Percentiles rank a stretch among this genome's conserved stretches.
These are phyloP conservation scores for Sebastiscus albofasciatus DNA, from an alignment of 2,797 vertebrate species.

Conservation along the genomic window DNA sequence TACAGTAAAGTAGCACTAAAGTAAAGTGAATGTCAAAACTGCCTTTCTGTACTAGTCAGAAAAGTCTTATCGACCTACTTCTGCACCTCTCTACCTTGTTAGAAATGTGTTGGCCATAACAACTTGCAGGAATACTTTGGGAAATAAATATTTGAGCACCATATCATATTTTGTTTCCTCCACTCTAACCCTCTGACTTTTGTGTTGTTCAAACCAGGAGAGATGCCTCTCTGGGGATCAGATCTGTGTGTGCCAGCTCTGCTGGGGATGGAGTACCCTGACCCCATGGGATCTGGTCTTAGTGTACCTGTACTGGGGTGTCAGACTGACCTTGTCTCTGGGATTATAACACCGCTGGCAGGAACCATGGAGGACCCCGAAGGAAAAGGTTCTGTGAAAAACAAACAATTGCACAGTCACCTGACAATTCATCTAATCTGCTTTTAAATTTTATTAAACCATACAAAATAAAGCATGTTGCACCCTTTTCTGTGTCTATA, in stretches of 20 bases:
- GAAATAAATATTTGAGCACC: neutral
- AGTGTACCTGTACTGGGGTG: conserved; percentile 89
- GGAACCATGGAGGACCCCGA: conserved; percentile 90
- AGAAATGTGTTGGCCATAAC: neutral
- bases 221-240: conserved; percentile 81
- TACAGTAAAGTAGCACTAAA: neutral
- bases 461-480: neutral
- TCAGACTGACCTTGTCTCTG: conserved; percentile 78
- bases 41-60: neutral
- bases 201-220: conserved; percentile 74
- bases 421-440: neutral
- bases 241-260: conserved; percentile 84
- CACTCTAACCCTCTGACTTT: neutral
- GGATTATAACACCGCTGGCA: conserved; percentile 78
- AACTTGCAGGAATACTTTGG: neutral
- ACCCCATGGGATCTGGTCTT: conserved; percentile 87
- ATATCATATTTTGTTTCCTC: neutral
- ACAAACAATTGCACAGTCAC: neutral
- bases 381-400: conserved; percentile 84
- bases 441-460: neutral
- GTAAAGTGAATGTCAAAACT: neutral
- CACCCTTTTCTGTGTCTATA: neutral
- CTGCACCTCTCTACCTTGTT: neutral
- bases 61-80: neutral
- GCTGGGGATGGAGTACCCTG: conserved; percentile 90